Conservation (phyloP, 2,797 vertebrate species). For the Antrozous pallidus region DNA sequence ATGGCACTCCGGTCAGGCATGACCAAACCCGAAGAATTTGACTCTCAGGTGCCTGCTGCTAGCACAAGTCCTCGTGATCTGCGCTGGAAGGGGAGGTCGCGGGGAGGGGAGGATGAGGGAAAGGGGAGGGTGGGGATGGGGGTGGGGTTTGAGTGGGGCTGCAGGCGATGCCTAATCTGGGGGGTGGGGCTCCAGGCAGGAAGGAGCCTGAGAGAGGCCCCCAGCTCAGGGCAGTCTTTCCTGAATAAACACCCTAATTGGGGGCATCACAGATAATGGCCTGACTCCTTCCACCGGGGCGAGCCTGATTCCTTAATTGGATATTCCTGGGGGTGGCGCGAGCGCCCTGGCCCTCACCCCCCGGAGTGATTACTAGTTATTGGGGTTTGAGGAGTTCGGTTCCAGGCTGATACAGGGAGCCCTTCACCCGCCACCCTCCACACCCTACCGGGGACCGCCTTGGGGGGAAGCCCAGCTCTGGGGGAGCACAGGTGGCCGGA, state of each 20-base stretch:
- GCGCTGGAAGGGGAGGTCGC: neutral
- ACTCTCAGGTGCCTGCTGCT: slow-evolving; percentile 51
- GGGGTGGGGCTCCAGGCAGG: neutral
- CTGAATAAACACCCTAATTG: slow-evolving; percentile 76
- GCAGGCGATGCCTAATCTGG: slow-evolving; percentile 8
- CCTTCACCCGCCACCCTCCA: no score
- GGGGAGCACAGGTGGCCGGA: neutral
- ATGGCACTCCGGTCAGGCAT: slow-evolving; percentile 68
- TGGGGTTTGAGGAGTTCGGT: slow-evolving; percentile 53
- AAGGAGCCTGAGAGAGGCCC: neutral
- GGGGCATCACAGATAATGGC: slow-evolving; percentile 72
- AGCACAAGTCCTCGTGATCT: slow-evolving; percentile 49
- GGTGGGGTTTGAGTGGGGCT: neutral
- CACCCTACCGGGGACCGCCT: neutral
- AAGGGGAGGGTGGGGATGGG: neutral
- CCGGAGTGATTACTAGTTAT: slow-evolving; percentile 65
- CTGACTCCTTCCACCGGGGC: slow-evolving; percentile 70
- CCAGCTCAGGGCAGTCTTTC: slow-evolving; percentile 49
- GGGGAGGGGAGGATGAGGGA: neutral
- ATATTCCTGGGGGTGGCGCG: slow-evolving; percentile 66
- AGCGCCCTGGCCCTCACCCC: slow-evolving; percentile 20
- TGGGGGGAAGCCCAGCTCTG: neutral
- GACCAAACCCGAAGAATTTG: slow-evolving; percentile 62
- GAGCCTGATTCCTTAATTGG: slow-evolving; percentile 76
- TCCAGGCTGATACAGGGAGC: slow-evolving; percentile 17